Conservation (phyloP, 2,797 vertebrate genomes). For the Glyptemys insculpta region DNA sequence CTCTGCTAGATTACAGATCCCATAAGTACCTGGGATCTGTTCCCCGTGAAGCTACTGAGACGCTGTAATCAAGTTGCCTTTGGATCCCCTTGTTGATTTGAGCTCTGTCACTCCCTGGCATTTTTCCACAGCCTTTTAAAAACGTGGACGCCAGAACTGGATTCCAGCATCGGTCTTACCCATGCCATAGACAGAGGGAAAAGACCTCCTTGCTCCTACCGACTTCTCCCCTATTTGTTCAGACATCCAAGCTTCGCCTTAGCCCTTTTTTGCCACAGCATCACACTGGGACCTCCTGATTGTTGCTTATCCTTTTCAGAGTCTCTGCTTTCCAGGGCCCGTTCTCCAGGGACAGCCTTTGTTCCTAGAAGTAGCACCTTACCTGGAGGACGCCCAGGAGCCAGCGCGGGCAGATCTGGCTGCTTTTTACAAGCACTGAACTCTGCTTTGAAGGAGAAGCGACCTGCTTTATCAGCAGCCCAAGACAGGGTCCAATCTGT, state of each 20-base stretch:
- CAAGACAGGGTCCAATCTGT: background rate
- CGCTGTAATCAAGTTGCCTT: background rate
- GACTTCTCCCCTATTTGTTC: background rate
- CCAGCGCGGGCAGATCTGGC: background rate
- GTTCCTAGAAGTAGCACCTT: background rate
- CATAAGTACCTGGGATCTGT: background rate
- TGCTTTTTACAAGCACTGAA: background rate
- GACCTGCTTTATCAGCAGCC: background rate
- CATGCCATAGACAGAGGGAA: background rate
- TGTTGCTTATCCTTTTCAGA: background rate
- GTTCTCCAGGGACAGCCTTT: too few species aligned
- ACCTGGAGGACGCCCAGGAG: background rate
- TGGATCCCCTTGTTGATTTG: background rate
- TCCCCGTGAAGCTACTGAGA: background rate
- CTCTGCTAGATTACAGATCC: background rate
- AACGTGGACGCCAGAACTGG: background rate
- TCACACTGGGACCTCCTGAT: background rate
- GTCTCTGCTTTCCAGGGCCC: background rate
- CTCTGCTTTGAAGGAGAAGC: background rate
- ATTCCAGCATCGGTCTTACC: background rate
- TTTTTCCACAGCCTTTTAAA: background rate
- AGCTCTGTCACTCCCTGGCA: background rate
- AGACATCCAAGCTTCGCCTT: background rate
- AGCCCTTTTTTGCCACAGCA: background rate
- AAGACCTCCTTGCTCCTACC: background rate